Evolutionary conservation across 2,888 invertebrate species (phyloP), one percentile per base, ranked within the genome.

Genomic region (Hydrotaea diabolus): DNA sequence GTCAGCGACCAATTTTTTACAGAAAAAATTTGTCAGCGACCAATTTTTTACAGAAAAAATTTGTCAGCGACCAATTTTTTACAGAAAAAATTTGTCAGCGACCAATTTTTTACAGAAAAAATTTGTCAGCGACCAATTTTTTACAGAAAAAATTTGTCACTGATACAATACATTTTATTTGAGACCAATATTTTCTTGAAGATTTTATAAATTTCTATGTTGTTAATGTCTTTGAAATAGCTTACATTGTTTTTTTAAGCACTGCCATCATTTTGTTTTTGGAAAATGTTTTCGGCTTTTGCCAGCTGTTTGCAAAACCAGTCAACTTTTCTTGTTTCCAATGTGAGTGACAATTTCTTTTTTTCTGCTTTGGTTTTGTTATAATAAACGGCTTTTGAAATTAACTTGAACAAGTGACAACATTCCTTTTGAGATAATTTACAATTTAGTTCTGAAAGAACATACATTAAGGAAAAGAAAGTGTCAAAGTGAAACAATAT

Each of bases 401-500:
- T 59, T 55, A 59, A 59, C 23, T 59, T 39, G 19, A 66, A 64
- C 62, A 62, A 36, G 7, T 11, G 39, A 39, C 31, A 36, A 39
- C 66, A 66, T 66, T 43, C 66, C 19, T 39, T 2, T 43, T 5
- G 19, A 43, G 39, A 66, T 66, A 66, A 21, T 66, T 66, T 39
- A 43, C 66, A 66, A 19, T 66, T 66, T 43, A 13, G 17, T 39
- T 39, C 11, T 17, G 17, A 43, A 66, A 66, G 43, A 39, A 66
- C 46, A 71, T 73, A 59, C 13, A 72, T 76, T 39, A 73, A 72
- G 26, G 43, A 75, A 69, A 57, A 43, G 76, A 59, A 73, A 73
- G 81, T 85, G 84, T 81, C 81, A 85, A 53, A 78, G 31, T 76
- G 76, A 76, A 85, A 76, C 75, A 81, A 78, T 79, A 79, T 85